Evolutionary conservation across 2,113 vertebrate species (phyloP).

Genomic region (Toxotes chatareus): DNA sequence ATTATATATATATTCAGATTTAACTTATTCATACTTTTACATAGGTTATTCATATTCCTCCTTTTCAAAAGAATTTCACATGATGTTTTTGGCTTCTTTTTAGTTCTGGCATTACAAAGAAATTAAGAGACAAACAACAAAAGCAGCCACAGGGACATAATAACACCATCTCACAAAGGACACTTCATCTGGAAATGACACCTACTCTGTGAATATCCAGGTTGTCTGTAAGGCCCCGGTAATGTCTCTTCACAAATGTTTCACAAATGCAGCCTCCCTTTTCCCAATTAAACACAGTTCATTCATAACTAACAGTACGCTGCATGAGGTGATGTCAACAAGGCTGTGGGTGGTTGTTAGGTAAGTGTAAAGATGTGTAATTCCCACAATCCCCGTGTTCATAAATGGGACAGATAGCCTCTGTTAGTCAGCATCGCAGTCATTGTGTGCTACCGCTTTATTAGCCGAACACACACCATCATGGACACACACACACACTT

Average conservation of each 20-base stretch:
- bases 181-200: slow-evolving; percentile 41
- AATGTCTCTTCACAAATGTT: slow-evolving; percentile 35
- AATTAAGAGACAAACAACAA: slow-evolving; percentile 3
- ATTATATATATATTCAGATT: too few species aligned
- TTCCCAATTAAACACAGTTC: slow-evolving; percentile 43
- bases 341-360: slow-evolving; percentile 49
- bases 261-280: slow-evolving; percentile 25
- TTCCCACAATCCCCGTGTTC: slow-evolving; percentile 41
- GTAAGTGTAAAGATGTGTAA: slow-evolving; percentile 40
- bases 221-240: slow-evolving; percentile 22
- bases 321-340: slow-evolving; percentile 44
- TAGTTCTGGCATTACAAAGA: neutral
- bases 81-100: neutral
- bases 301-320: slow-evolving; percentile 44
- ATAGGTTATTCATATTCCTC: too few species aligned
- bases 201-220: slow-evolving; percentile 26
- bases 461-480: slow-evolving; percentile 16
- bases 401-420: slow-evolving; percentile 54
- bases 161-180: slow-evolving; percentile 30
- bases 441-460: slow-evolving; percentile 34
- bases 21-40: too few species aligned
- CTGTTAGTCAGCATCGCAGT: slow-evolving; percentile 48
- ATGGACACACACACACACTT: neutral
- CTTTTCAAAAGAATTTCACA: neutral
- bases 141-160: slow-evolving; percentile 16